A percentile compares a stretch with the other conserved stretches of the same genome.
Evolutionary conservation across 2,113 vertebrate species (phyloP).

Genomic region (Vimba vimba): DNA sequence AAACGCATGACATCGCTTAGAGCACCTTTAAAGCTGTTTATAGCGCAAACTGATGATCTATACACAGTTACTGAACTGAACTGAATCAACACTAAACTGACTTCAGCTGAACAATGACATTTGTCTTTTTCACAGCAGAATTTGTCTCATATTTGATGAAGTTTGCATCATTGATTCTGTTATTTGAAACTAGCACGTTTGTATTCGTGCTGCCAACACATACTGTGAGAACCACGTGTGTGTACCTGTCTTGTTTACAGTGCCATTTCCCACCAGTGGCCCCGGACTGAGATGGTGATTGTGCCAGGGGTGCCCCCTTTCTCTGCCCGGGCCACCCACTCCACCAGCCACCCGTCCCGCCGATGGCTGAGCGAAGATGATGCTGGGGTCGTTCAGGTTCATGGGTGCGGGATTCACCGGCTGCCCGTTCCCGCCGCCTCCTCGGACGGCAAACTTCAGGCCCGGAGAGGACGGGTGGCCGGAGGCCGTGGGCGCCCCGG

Average conservation of each 20-base stretch:
- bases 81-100: too few species aligned
- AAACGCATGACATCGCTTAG: too few species aligned
- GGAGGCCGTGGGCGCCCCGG: conserved; percentile 78
- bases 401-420: conserved; percentile 79
- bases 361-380: conserved; percentile 94
- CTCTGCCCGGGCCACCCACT: conserved; percentile 81
- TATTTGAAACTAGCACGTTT: too few species aligned
- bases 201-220: too few species aligned
- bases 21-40: too few species aligned
- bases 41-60: too few species aligned
- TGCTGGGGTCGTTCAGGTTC: conserved; percentile 97
- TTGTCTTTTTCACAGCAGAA: too few species aligned
- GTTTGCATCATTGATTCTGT: too few species aligned
- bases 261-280: conserved; percentile 92
- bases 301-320: conserved; percentile 91
- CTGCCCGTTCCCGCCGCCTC: conserved; percentile 65
- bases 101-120: too few species aligned
- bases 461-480: conserved; percentile 79
- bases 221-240: conserved; percentile 33
- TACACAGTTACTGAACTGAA: too few species aligned
- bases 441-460: conserved; percentile 82
- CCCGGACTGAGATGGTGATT: conserved; percentile 85
- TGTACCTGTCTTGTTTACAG: conserved; percentile 91
- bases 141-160: too few species aligned
- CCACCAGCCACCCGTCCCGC: conserved; percentile 84